Percentiles rank a stretch among this genome's conserved stretches.
Conservation (phyloP, 2,888 invertebrate species). For the Metacarcinus magister region DNA sequence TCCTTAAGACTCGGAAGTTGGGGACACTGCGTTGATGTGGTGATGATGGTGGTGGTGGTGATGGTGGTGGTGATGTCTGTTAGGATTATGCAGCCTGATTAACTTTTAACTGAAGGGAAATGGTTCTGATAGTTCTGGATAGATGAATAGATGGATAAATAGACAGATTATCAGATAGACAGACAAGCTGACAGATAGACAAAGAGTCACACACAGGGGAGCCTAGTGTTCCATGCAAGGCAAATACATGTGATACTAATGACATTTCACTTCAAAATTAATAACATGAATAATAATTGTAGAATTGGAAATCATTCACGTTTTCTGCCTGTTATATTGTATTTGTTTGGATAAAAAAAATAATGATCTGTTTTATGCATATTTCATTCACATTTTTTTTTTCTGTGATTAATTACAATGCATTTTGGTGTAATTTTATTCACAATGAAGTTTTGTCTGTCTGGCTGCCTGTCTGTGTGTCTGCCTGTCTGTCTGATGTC, state of each 20-base stretch:
- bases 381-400: too few species aligned
- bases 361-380: too few species aligned
- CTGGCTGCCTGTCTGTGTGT: too few species aligned
- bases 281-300: background rate
- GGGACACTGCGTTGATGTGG: background rate
- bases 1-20: background rate
- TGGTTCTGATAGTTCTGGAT: background rate
- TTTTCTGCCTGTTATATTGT: too few species aligned
- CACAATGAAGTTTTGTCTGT: too few species aligned
- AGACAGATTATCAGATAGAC: background rate
- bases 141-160: too few species aligned
- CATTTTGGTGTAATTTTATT: too few species aligned
- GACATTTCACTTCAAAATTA: constrained; percentile 34
- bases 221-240: background rate
- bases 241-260: constrained; percentile 27
- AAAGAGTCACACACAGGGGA: constrained; percentile 4
- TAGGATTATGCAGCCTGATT: background rate
- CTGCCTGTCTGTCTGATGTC: too few species aligned
- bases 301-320: background rate
- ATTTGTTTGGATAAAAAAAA: too few species aligned
- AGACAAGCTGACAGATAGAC: constrained; percentile 30
- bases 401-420: too few species aligned
- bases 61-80: background rate
- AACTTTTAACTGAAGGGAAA: background rate
- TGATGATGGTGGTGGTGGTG: background rate